These are phyloP conservation scores for Oreochromis niloticus DNA, from an alignment of 2,113 vertebrate species.

Conservation along the genomic window DNA sequence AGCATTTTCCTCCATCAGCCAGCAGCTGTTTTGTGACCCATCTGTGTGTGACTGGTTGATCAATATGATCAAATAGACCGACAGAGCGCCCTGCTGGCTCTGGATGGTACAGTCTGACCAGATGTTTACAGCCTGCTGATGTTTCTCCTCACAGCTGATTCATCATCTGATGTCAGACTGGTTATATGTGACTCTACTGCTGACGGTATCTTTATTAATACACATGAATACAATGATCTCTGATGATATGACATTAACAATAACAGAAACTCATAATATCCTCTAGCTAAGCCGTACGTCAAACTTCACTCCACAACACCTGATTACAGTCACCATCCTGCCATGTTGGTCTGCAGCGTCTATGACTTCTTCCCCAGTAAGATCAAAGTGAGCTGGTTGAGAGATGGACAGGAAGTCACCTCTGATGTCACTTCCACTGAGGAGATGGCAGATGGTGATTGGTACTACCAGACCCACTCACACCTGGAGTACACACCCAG, in stretches of 20 bases:
- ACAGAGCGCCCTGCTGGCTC: rapidly evolving
- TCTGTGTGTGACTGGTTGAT: rapidly evolving
- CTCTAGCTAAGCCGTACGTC: background rate
- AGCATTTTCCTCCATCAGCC: rapidly evolving
- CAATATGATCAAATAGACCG: rapidly evolving
- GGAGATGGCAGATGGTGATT: background rate
- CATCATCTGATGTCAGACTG: rapidly evolving
- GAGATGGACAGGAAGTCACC: background rate
- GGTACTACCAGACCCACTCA: background rate
- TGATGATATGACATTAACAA: too few species aligned
- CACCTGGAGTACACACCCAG: conserved; percentile 46
- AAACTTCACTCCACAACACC: background rate
- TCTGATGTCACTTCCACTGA: conserved; percentile 36
- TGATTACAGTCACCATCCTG: background rate
- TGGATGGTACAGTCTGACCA: too few species aligned
- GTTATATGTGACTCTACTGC: rapidly evolving
- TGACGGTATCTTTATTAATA: too few species aligned
- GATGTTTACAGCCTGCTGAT: background rate
- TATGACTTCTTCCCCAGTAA: conserved; percentile 33
- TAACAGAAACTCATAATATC: too few species aligned
- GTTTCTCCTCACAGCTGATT: too few species aligned
- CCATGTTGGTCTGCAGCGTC: conserved; percentile 51
- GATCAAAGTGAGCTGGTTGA: conserved; percentile 9
- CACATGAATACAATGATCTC: too few species aligned
- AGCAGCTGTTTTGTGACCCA: rapidly evolving